Conservation (phyloP, 1,140 invertebrate genomes). For the Heliothis subflexa region DNA sequence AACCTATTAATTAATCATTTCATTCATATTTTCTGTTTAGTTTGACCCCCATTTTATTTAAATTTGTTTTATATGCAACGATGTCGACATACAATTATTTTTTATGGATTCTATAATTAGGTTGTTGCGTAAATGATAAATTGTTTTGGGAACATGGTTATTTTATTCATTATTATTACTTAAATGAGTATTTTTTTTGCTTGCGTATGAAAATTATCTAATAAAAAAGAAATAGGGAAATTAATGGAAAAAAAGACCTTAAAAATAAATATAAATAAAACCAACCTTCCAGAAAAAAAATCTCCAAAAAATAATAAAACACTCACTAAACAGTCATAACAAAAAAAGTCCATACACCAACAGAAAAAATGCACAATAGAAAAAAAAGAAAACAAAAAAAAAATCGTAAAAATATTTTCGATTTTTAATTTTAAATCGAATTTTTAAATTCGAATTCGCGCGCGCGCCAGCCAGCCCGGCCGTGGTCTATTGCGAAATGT, state of each 20-base stretch:
- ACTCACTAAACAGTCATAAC: conserved; percentile 30
- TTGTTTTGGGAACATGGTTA: too few species aligned
- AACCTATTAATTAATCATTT: too few species aligned
- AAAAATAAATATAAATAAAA: conserved; percentile 22
- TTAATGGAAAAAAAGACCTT: neutral
- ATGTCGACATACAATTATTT: conserved; percentile 3
- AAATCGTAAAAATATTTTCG: conserved; percentile 1
- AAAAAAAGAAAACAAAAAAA: neutral
- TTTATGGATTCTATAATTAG: neutral
- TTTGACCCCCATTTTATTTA: neutral
- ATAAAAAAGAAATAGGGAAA: neutral
- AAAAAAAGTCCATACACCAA: conserved; percentile 25
- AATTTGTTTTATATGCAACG: neutral
- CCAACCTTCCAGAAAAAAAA: conserved; percentile 33
- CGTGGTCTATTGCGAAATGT: conserved; percentile 48
- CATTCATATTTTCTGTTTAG: neutral
- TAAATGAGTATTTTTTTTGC: too few species aligned
- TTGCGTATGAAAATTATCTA: neutral
- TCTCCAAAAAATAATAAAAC: neutral
- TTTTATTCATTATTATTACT: too few species aligned
- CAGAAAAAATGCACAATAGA: neutral
- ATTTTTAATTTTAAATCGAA: conserved; percentile 15
- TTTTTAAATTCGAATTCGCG: conserved; percentile 37
- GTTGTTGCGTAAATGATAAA: neutral
- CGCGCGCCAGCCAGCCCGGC: conserved; percentile 28